Evolutionary conservation across 1,140 invertebrate genomes (phyloP).

Genomic region (Hydropsyche tenuis): DNA sequence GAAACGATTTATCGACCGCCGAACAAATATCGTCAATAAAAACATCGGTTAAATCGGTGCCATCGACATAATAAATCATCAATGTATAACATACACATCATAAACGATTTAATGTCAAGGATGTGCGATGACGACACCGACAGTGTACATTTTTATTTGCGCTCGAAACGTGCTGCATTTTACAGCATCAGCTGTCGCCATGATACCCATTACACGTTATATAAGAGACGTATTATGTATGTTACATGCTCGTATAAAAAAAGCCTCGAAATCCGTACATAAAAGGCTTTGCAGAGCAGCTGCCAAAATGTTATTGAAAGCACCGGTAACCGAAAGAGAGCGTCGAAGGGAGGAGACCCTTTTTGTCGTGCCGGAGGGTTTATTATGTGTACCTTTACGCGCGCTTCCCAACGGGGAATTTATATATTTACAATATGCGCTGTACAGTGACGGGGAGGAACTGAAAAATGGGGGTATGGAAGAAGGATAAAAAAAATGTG

Average conservation of each 20-base stretch:
- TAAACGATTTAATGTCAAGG: conserved; percentile 4
- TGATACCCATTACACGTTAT: neutral
- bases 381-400: conserved; percentile 24
- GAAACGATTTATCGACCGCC: too few species aligned
- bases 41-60: too few species aligned
- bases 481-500: too few species aligned
- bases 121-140: neutral
- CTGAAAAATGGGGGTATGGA: too few species aligned
- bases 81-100: neutral
- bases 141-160: neutral
- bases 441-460: too few species aligned
- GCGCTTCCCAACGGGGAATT: neutral
- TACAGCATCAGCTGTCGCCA: conserved; percentile 11
- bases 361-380: conserved; percentile 8
- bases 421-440: too few species aligned
- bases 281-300: conserved; percentile 35
- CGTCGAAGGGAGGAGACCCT: neutral
- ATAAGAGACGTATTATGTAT: neutral
- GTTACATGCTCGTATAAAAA: neutral
- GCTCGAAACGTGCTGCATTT: neutral
- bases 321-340: conserved; percentile 26
- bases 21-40: too few species aligned
- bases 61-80: too few species aligned
- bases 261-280: conserved; percentile 14
- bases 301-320: conserved; percentile 41